Percentiles rank a stretch among this genome's conserved stretches.
Evolutionary conservation across 1,140 invertebrate genomes (phyloP).

Genomic region (Luehdorfia chinensis): DNA sequence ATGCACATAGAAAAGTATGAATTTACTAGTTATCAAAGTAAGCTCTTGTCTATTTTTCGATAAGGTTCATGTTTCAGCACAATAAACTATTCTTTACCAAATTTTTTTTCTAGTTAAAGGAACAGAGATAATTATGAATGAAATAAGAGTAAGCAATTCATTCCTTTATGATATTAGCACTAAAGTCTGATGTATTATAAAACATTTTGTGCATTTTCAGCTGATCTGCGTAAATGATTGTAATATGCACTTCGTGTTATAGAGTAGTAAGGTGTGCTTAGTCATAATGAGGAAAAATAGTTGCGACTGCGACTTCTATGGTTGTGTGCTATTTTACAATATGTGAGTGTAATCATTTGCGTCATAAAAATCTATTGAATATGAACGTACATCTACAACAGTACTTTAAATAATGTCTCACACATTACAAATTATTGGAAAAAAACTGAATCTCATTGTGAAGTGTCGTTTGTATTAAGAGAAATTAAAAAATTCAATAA

Average conservation of each 20-base stretch:
- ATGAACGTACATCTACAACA: slow-evolving; percentile 1
- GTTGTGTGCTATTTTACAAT: slow-evolving; percentile 68
- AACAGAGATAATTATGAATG: slow-evolving; percentile 7
- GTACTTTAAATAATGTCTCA: too few relatives aligned
- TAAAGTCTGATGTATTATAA: slow-evolving; percentile 38
- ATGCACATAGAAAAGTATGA: slow-evolving; percentile 6
- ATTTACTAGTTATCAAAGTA: slow-evolving; percentile 1
- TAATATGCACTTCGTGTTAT: slow-evolving; percentile 42
- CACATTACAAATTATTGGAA: slow-evolving; percentile 28
- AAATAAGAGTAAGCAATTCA: slow-evolving; percentile 25
- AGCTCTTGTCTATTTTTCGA: slow-evolving; percentile 10
- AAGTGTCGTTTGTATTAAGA: slow-evolving; percentile 16
- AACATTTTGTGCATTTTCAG: slow-evolving; percentile 39
- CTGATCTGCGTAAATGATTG: slow-evolving; percentile 35
- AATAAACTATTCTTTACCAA: slow-evolving; percentile 13
- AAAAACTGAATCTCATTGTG: slow-evolving; percentile 44
- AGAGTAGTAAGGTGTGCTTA: slow-evolving; percentile 47
- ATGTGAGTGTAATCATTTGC: slow-evolving; percentile 8
- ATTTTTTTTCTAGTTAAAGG: slow-evolving; percentile 9
- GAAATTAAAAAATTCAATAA: slow-evolving; percentile 28
- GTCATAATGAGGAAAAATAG: slow-evolving; percentile 42
- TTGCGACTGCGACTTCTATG: slow-evolving; percentile 57
- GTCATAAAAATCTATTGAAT: slow-evolving; percentile 9
- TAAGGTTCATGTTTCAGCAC: slow-evolving; percentile 12
- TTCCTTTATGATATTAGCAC: slow-evolving; percentile 38